phyloP scores from a whole-genome alignment of 2,797 vertebrate species.

The Onychomys leucogaster region DNA sequence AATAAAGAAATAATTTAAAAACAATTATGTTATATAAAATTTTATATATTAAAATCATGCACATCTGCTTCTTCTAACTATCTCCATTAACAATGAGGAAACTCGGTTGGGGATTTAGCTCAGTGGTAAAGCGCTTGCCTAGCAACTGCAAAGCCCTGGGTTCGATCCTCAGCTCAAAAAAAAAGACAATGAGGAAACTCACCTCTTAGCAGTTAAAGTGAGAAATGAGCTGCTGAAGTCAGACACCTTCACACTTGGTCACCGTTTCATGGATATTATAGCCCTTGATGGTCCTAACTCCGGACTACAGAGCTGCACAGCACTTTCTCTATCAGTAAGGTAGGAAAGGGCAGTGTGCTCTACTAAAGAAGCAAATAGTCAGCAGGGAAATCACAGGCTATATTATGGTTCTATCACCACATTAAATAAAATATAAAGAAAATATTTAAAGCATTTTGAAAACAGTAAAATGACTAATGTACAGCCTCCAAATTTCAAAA shows the following conservation, averaged over 20 bases:
- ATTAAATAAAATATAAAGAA: neutral
- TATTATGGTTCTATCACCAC: neutral
- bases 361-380: neutral
- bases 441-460: neutral
- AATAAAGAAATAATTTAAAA: neutral
- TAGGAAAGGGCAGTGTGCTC: neutral
- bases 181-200: too few relatives aligned
- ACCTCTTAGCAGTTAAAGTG: neutral
- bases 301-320: neutral
- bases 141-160: too few relatives aligned
- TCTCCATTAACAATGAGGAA: neutral
- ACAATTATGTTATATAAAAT: neutral
- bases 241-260: neutral
- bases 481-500: neutral
- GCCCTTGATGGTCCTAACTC: neutral
- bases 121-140: too few relatives aligned
- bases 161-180: too few relatives aligned
- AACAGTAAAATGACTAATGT: neutral
- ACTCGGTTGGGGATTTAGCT: too few relatives aligned
- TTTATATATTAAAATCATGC: neutral
- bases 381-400: neutral
- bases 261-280: neutral
- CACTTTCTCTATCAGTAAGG: neutral
- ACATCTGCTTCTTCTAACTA: neutral
- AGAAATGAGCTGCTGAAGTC: neutral